These are phyloP conservation scores for Eupristina koningsbergeri DNA, from an alignment of 1,140 invertebrate genomes.

Conservation along the genomic window DNA sequence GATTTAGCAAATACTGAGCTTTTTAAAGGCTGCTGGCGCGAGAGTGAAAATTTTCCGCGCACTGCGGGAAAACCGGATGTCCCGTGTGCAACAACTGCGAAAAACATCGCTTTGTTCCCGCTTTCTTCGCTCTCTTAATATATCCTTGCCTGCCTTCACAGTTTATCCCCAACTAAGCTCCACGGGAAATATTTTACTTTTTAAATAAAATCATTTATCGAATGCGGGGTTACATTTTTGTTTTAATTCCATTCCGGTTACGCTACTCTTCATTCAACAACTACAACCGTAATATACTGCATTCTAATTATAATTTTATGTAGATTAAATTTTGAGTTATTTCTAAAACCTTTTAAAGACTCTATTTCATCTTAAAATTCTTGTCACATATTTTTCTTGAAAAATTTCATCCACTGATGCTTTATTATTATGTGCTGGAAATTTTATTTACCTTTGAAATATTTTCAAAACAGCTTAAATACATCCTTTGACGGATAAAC, in stretches of 20 bases:
- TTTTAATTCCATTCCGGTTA: not conserved
- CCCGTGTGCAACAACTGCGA: not conserved
- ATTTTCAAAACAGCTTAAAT: too few relatives aligned
- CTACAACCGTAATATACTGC: not conserved
- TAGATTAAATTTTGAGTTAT: not conserved
- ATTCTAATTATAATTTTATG: not conserved
- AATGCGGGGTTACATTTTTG: not conserved
- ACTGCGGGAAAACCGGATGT: not conserved
- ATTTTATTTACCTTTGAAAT: too few relatives aligned
- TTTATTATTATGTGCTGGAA: not conserved
- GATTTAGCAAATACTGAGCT: conserved; percentile 9
- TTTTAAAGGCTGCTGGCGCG: not conserved
- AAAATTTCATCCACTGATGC: not conserved
- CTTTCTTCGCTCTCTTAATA: not conserved
- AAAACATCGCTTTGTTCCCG: not conserved
- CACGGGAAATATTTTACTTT: not conserved
- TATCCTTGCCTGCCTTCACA: not conserved
- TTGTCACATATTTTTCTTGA: not conserved
- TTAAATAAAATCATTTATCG: not conserved
- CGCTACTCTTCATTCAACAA: not conserved
- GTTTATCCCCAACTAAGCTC: not conserved
- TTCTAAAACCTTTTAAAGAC: not conserved
- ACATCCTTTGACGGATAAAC: too few relatives aligned
- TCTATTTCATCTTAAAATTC: not conserved
- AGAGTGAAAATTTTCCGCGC: not conserved